Evolutionary conservation across 2,797 vertebrate genomes (phyloP).

Genomic region (Loriculus beryllinus): DNA sequence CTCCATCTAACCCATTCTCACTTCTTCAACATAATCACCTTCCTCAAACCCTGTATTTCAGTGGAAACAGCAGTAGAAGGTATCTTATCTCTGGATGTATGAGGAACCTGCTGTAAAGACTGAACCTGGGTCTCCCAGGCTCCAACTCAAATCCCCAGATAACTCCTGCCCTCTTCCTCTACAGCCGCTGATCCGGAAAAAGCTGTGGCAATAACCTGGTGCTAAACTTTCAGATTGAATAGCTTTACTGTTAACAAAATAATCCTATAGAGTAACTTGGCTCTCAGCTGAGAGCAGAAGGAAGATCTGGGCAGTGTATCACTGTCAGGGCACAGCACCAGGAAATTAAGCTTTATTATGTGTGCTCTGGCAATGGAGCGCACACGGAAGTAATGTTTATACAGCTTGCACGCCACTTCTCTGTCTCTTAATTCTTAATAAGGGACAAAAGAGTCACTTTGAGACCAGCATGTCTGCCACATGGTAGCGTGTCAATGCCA

Average conservation of each 20-base stretch:
- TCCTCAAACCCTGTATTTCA: background rate
- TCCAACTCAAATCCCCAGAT: background rate
- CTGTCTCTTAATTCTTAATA: background rate
- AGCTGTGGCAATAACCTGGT: background rate
- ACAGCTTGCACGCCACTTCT: background rate
- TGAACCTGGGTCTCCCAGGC: background rate
- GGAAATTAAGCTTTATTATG: slow-evolving; percentile 46
- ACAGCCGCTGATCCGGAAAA: background rate
- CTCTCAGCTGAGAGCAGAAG: slow-evolving; percentile 13
- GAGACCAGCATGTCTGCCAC: background rate
- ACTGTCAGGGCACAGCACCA: slow-evolving; percentile 29
- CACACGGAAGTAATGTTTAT: background rate
- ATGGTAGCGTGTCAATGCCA: background rate
- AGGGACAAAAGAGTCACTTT: background rate
- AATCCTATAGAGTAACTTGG: slow-evolving; percentile 2
- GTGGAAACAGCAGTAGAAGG: background rate
- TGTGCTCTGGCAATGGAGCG: background rate
- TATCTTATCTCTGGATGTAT: background rate
- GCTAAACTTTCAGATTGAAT: slow-evolving; percentile 42
- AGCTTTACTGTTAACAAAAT: slow-evolving; percentile 10
- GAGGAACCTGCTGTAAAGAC: background rate
- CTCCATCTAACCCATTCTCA: background rate
- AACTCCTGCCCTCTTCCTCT: background rate
- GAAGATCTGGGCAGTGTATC: slow-evolving; percentile 45
- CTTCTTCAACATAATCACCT: background rate